Evolutionary conservation across 2,888 invertebrate species (phyloP), one percentile per base, ranked within the genome.

Genomic region (Rosalia funebris): DNA sequence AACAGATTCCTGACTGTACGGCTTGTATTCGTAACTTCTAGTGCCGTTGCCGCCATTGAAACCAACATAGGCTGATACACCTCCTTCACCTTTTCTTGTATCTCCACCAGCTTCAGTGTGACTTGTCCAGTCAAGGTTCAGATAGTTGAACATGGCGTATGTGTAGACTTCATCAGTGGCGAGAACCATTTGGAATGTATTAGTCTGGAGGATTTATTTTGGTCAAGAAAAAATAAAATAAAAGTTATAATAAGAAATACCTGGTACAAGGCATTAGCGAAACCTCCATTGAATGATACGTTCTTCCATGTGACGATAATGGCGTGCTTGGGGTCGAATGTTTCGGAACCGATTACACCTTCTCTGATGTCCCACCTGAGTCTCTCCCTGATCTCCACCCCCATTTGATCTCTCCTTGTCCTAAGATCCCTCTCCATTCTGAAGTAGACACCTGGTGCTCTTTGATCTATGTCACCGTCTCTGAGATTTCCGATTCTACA

Each of bases 21-120:
- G 96, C 59, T 86, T 87, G 79, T 96, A 96, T 81, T 95, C 93
- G 79, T 90, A 95, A 65, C 91, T 89, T 77, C 90, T 89, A 0
- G 96, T 96, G 12, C 95, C 96, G 77, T 97, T 95, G 50, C 98
- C 98, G 54, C 93, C 98, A 80, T 98, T 98, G 80, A 98, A 98
- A 37, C 98, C 98, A 75, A 95, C 92, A 77, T 86, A 95, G 71
- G 95, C 95, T 0, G 95, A 92, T 1, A 88, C 87, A 75, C 95
- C 95, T 47, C 94, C 94, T 78, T 92, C 92, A 47, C 96, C 96
- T 11, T 87, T 88, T 0, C 90, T 90, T 12, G 94, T 92, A 78
- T 95, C 95, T 67, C 93, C 95, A 57, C 94, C 93, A 59, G 95
- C 95, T 79, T 95, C 94, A 0, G 96, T 95, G 74, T 95, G 93